Percentiles rank a stretch among this genome's conserved stretches.
Conservation (phyloP, 2,888 invertebrate genomes). For the Drosophila quinaria region DNA sequence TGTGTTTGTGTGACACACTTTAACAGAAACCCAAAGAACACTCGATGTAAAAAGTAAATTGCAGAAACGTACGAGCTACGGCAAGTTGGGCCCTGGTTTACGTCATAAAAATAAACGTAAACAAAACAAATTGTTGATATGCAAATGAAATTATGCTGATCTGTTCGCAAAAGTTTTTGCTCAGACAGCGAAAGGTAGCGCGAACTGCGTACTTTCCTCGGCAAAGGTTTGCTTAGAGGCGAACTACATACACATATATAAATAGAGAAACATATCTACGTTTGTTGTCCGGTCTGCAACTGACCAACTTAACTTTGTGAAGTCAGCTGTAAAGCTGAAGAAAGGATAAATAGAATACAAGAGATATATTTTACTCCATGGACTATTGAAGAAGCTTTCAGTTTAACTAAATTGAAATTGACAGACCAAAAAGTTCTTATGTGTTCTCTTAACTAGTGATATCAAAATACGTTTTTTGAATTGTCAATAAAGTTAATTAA, state of each 20-base stretch:
- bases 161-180: conserved; percentile 54
- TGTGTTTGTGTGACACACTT: conserved; percentile 29
- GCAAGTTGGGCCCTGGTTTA: conserved; percentile 54
- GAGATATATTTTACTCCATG: neutral
- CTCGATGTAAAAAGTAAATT: conserved; percentile 37
- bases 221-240: conserved; percentile 10
- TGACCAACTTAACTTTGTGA: conserved; percentile 7
- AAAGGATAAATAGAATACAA: no score
- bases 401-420: no score
- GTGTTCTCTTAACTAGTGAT: no score
- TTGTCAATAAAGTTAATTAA: no score
- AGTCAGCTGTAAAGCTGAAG: neutral
- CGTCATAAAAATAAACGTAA: conserved; percentile 68
- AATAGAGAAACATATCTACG: conserved; percentile 12
- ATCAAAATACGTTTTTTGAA: no score
- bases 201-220: conserved; percentile 10
- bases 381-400: neutral
- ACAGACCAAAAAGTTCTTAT: no score
- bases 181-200: conserved; percentile 37
- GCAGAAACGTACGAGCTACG: conserved; percentile 25
- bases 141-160: conserved; percentile 81
- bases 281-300: conserved; percentile 1
- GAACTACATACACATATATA: conserved; percentile 2
- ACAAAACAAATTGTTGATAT: conserved; percentile 80
- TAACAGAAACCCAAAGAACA: conserved; percentile 30